Percentiles rank a stretch among this genome's conserved stretches.
Conservation (phyloP, 2,113 vertebrate species). For the Vidua macroura region DNA sequence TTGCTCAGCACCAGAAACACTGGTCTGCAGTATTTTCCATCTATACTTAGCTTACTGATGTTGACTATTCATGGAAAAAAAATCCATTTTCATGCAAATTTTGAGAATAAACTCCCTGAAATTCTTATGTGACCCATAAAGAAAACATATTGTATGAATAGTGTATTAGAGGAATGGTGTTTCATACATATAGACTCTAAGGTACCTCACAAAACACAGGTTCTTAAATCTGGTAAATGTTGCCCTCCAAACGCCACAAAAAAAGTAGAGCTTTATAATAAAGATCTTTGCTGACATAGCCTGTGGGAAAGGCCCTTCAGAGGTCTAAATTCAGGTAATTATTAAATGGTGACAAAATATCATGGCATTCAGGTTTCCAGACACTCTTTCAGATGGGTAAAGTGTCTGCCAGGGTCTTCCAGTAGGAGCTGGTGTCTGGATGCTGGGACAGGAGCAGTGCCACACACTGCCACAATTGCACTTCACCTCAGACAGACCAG, state of each 20-base stretch:
- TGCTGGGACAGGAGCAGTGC: neutral
- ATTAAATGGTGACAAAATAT: neutral
- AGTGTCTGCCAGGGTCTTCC: neutral
- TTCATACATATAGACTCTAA: neutral
- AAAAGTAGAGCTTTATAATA: neutral
- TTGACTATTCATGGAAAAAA: neutral
- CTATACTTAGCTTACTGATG: neutral
- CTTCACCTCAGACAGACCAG: neutral
- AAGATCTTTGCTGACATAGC: neutral
- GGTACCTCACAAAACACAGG: neutral
- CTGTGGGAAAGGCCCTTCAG: neutral
- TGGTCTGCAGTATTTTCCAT: neutral
- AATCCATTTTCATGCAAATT: neutral
- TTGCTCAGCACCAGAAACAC: neutral
- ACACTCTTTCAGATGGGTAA: neutral
- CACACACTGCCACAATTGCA: fast-evolving
- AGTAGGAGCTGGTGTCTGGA: neutral
- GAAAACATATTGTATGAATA: neutral
- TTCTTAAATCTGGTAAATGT: neutral
- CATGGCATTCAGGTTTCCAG: neutral
- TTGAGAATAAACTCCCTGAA: neutral
- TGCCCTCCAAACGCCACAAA: neutral
- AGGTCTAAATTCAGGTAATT: neutral
- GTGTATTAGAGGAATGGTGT: neutral
- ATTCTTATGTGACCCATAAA: neutral